These are phyloP conservation scores for Sinelater perroti DNA, from an alignment of 2,888 invertebrate species.

Conservation along the genomic window DNA sequence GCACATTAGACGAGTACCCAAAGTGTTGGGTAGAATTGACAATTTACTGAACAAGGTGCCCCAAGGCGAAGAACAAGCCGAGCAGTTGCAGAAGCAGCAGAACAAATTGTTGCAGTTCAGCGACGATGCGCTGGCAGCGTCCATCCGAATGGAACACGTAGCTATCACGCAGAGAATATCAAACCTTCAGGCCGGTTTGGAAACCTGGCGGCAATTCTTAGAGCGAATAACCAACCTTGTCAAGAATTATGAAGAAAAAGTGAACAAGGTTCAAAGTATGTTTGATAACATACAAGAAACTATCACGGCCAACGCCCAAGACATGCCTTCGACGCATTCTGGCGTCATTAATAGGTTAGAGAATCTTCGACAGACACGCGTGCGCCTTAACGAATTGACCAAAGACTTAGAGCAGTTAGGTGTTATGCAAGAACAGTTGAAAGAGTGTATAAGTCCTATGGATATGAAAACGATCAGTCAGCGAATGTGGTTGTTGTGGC, in stretches of 20 bases:
- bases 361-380: constrained; percentile 68
- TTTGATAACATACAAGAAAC: constrained; percentile 73
- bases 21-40: constrained; percentile 74
- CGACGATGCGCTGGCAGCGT: constrained; percentile 79
- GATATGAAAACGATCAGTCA: constrained; percentile 85
- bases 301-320: constrained; percentile 66
- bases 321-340: constrained; percentile 66
- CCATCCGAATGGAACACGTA: constrained; percentile 83
- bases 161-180: constrained; percentile 80
- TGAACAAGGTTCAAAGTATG: constrained; percentile 67
- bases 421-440: constrained; percentile 81
- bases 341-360: constrained; percentile 73
- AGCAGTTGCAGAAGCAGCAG: constrained; percentile 71
- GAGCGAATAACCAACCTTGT: constrained; percentile 72
- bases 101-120: constrained; percentile 73
- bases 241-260: constrained; percentile 70
- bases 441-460: constrained; percentile 83
- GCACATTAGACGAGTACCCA: constrained; percentile 78
- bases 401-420: constrained; percentile 75
- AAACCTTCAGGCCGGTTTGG: constrained; percentile 80
- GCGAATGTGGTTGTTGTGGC: constrained; percentile 78
- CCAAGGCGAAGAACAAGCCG: constrained; percentile 72
- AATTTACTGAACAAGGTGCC: constrained; percentile 74
- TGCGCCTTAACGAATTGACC: constrained; percentile 66
- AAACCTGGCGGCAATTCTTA: constrained; percentile 83